Evolutionary conservation across 2,113 vertebrate genomes (phyloP).

Genomic region (Pyxicephalus adspersus): DNA sequence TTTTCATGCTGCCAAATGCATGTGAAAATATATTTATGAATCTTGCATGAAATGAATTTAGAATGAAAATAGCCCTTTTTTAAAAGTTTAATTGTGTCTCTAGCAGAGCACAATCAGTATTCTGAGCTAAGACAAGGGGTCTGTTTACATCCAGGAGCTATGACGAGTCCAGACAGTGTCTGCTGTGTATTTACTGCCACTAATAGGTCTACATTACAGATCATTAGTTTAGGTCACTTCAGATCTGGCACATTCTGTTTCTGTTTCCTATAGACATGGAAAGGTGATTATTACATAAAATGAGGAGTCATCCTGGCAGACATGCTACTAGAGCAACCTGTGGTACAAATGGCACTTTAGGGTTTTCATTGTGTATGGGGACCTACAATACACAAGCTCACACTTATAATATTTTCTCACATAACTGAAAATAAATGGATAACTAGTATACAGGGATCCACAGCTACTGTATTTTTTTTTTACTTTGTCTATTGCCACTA

Average conservation of each 20-base stretch:
- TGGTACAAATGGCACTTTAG: too few relatives aligned
- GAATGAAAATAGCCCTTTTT: not conserved
- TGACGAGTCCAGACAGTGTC: slow-evolving; percentile 35
- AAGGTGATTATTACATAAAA: not conserved
- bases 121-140: not conserved
- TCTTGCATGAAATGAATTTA: not conserved
- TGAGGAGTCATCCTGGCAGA: not conserved
- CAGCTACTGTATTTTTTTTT: too few relatives aligned
- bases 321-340: too few relatives aligned
- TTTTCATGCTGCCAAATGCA: slow-evolving; percentile 5
- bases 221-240: slow-evolving; percentile 1
- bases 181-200: slow-evolving; percentile 24
- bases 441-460: too few relatives aligned
- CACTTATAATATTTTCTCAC: too few relatives aligned
- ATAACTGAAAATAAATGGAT: too few relatives aligned
- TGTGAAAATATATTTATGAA: slow-evolving; percentile 6
- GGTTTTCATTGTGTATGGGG: too few relatives aligned
- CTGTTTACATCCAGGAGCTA: slow-evolving; percentile 22
- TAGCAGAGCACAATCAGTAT: not conserved
- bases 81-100: not conserved
- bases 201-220: slow-evolving; percentile 4
- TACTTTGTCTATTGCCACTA: too few relatives aligned
- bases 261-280: not conserved
- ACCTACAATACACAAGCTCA: too few relatives aligned
- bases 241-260: slow-evolving; percentile 31